These are phyloP conservation scores for Minunthozetes semirufus DNA, from an alignment of 2,888 invertebrate genomes.

Conservation along the genomic window DNA sequence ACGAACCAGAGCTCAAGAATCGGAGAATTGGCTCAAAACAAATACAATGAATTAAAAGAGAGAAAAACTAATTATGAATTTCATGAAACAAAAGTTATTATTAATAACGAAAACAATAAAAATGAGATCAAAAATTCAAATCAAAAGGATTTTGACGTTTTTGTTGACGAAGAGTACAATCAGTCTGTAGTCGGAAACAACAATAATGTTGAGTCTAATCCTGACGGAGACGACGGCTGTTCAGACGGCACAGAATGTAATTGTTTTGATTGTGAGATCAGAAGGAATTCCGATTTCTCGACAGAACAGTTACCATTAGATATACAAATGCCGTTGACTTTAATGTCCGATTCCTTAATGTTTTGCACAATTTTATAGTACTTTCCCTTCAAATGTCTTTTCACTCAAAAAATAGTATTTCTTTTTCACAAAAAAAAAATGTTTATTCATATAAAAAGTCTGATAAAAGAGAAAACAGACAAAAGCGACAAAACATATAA, in stretches of 20 bases:
- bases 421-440: too few relatives aligned
- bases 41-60: background rate
- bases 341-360: constrained; percentile 21
- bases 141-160: background rate
- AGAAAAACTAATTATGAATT: background rate
- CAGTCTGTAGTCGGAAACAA: background rate
- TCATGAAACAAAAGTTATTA: constrained; percentile 13
- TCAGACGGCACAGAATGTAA: background rate
- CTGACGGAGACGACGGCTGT: background rate
- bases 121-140: background rate
- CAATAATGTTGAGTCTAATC: background rate
- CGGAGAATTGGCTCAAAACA: background rate
- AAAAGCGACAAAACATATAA: too few relatives aligned
- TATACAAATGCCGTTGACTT: constrained; percentile 14
- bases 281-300: background rate
- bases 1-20: background rate
- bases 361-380: constrained; percentile 13
- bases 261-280: constrained; percentile 1
- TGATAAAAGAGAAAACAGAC: too few relatives aligned
- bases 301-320: constrained; percentile 20
- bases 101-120: background rate
- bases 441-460: too few relatives aligned
- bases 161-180: constrained; percentile 3
- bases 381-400: background rate
- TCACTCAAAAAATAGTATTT: too few relatives aligned